Percentiles rank a stretch among this genome's conserved stretches.
Conservation (phyloP, 2,797 vertebrate species). For the Tangara arthus region DNA sequence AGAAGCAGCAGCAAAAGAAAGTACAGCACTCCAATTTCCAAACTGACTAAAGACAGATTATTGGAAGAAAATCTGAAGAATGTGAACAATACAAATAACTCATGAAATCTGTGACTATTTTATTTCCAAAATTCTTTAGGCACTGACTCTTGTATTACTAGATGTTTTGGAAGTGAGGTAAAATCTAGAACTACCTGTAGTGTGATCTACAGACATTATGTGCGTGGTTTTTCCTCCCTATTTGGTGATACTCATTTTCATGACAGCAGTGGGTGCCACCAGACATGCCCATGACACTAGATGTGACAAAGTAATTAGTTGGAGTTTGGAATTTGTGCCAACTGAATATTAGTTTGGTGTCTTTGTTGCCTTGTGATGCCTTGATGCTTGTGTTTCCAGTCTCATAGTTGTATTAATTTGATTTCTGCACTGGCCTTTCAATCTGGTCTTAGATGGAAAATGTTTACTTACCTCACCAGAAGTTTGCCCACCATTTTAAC, state of each 20-base stretch:
- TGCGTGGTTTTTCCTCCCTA: background rate
- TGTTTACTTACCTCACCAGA: background rate
- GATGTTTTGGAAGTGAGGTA: background rate
- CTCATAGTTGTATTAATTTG: background rate
- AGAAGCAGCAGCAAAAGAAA: background rate
- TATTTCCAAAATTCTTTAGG: background rate
- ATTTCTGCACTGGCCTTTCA: background rate
- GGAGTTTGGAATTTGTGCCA: background rate
- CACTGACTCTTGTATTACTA: background rate
- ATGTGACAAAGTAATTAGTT: background rate
- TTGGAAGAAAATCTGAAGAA: background rate
- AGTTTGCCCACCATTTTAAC: background rate
- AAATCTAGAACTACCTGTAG: background rate
- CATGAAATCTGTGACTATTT: background rate
- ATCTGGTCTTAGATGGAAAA: background rate
- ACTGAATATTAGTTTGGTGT: background rate
- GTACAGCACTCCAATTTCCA: background rate
- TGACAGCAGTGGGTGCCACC: rapidly evolving
- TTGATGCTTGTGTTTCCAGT: background rate
- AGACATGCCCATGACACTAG: background rate
- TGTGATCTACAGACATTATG: background rate
- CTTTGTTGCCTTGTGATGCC: background rate
- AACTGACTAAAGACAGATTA: background rate
- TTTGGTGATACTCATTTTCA: background rate
- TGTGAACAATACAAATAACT: background rate